phyloP scores from a whole-genome alignment of 2,797 vertebrate species.

The Smutsia temminckii region DNA sequence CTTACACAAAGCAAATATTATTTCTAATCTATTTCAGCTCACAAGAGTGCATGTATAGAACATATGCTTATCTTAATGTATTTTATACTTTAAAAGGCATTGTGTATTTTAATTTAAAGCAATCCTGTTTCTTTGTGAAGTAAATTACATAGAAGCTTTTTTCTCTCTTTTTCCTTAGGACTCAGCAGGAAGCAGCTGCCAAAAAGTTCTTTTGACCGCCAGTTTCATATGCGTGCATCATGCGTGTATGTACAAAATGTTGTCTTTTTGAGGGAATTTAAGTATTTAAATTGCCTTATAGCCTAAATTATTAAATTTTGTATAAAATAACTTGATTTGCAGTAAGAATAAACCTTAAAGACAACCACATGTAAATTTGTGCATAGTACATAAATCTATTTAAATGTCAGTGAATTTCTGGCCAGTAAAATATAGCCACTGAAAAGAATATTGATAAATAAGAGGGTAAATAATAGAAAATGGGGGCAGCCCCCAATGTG shows the following conservation, averaged over 20 bases:
- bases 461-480: background rate
- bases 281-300: constrained; percentile 86
- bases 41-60: background rate
- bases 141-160: background rate
- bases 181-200: constrained; percentile 98
- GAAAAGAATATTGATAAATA: background rate
- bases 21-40: background rate
- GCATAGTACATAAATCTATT: constrained; percentile 59
- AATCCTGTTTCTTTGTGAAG: background rate
- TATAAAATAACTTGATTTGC: constrained; percentile 73
- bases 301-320: constrained; percentile 94
- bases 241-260: constrained; percentile 82
- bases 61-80: background rate
- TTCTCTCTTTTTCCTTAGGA: constrained; percentile 85
- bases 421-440: constrained; percentile 44
- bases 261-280: constrained; percentile 86
- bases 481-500: background rate
- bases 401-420: constrained; percentile 68
- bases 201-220: constrained; percentile 99
- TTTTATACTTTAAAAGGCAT: background rate
- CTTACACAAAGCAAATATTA: background rate
- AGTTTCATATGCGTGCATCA: constrained; percentile 72
- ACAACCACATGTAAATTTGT: constrained; percentile 65
- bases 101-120: background rate
- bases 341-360: constrained; percentile 67